These are phyloP conservation scores for Phacellophora camtschatica DNA, from an alignment of 30 jellyfish, hydroid and myxozoan species.

Conservation along the genomic window DNA sequence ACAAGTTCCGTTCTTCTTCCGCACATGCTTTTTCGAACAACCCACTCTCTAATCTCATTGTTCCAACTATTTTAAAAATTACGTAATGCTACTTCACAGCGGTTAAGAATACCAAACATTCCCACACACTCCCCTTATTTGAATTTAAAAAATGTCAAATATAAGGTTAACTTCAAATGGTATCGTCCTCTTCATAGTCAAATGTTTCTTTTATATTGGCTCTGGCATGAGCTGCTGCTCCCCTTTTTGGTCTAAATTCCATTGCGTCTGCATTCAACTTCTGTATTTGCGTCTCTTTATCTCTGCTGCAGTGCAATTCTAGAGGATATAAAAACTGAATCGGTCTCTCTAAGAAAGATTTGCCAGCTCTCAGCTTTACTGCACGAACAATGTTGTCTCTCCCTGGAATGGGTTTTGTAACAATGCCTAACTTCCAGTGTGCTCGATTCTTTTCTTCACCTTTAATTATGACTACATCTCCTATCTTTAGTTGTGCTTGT, in stretches of 20 bases:
- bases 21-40: too few species aligned
- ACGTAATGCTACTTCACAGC: too few species aligned
- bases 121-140: conserved; percentile 55
- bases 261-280: conserved; percentile 9
- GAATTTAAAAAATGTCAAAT: not conserved
- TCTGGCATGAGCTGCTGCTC: conserved; percentile 32
- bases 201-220: conserved; percentile 13
- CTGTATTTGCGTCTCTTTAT: conserved; percentile 10
- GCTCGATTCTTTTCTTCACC: conserved; percentile 37
- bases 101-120: too few species aligned
- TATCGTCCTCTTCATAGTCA: conserved; percentile 26
- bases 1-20: too few species aligned
- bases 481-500: not conserved
- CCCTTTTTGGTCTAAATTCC: conserved; percentile 59
- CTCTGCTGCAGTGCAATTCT: conserved; percentile 31
- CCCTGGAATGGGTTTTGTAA: not conserved
- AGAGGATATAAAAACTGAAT: conserved; percentile 23
- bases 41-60: too few species aligned
- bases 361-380: conserved; percentile 15
- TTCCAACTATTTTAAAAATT: too few species aligned
- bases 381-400: not conserved
- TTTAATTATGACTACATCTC: conserved; percentile 56
- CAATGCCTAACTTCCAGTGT: conserved; percentile 24
- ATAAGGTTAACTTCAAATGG: conserved; percentile 2
- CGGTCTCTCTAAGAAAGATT: not conserved